Base-by-base conservation (phyloP, 2,113 vertebrate genomes). In the Anarhynchus alexandrinus region DNA sequence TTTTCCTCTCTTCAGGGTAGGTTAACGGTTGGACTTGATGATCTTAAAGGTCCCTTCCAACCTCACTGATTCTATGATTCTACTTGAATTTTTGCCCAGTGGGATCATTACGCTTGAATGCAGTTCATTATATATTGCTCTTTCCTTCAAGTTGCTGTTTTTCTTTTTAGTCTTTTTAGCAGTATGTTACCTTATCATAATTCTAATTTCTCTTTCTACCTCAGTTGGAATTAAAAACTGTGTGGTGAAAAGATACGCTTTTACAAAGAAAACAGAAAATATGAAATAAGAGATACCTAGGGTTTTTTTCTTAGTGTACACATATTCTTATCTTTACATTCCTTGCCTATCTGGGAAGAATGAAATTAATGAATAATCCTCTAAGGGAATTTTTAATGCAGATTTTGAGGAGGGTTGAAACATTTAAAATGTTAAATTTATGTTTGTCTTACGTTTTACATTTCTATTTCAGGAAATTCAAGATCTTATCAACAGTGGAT, bases 401-500 rank as follows among this genome's bases (percentile, higher is more conserved):
- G 7, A 59, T 64, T 71, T 38, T 71, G 52, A 65, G 21, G 62
- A 64, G 7, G 10, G 8, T 23, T 87, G 42, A 80, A 82, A 30
- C 58, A 65, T 80, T 74, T 17, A 30, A 72, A 74, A 43, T 54
- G 7, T 26, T 77, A 55, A 82, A 58, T 45, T 4, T 74, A 5
- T 61, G 26, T 93, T 85, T 90, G 47, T 91, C 42, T 64, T 69
- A 52, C 64, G 30, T 82, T 65, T 94, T 73, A 38, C 12, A 4
- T 91, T 52, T 97, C 9, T 91, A 5, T 98, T 96, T 47, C 97
- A 99, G 99, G 99, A 97, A 99, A 98, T 96, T 98, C 98, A 10
- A 98, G 98, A 92, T 99, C 99, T 30, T 99, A 99, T 62, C 99
- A 99, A 84, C 99, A 99, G 9, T 99, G 99, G 99, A 98, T 99